Base-by-base conservation (phyloP, 2,113 vertebrate species). In the Maccullochella peelii region DNA sequence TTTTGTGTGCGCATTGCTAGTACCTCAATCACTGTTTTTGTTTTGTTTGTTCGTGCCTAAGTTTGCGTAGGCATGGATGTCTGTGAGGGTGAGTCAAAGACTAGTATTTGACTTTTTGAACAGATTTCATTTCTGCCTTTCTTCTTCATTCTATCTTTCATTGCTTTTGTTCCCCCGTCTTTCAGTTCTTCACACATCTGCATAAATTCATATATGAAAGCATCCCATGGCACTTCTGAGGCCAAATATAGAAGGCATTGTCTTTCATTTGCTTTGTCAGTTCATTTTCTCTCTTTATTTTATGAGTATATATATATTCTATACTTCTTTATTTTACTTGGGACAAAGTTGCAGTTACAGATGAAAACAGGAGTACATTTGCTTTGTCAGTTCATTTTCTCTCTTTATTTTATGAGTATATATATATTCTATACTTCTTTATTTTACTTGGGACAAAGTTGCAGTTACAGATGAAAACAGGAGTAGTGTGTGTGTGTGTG, bases 21-120 rank as follows among this genome's bases (percentile, higher is more conserved):
- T 63, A 68, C 84, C 81, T 88, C 87, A 82, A 55, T 86, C 73
- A 58, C 50, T 79, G 78, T 88, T 88, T 90, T 86, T 85, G 58
- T 85, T 84, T 84, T 87, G 84, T 88, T 88, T 83, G 79, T 88
- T 79, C 73, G 55, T 82, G 73, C 73, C 42, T 74, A 75, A 74
- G 71, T 91, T 86, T 88, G 77, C 79, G 68, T 87, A 80, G 81
- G 83, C 83, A 75, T 47, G 36, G 58, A 23, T 49, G 73, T 73
- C 83, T 82, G 65, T 25, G 33, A 84, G 62, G 36, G 57, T 68
- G 79, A 86, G 59, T 84, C 63, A 86, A 81, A 88, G 80, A 79
- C 55, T 67, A 86, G 80, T 78, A 88, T 91, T 89, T 92, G 84
- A 93, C 86, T 89, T 87, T 82, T 90, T 62, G 57, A 83, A 77